Percentiles rank a stretch among this genome's conserved stretches.
Conservation (phyloP, 2,797 vertebrate species). For the Xenops minutus region DNA sequence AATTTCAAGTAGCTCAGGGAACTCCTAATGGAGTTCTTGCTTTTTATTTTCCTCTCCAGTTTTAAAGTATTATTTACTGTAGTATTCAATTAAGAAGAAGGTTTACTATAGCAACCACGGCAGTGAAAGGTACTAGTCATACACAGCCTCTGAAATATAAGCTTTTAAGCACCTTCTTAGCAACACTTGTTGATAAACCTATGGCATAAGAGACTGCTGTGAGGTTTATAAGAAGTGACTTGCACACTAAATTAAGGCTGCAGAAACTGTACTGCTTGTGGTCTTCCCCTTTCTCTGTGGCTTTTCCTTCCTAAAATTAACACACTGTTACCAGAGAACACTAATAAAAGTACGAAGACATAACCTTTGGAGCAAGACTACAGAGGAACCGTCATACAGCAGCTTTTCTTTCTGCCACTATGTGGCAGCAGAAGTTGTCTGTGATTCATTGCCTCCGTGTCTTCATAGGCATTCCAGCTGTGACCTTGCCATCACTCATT, state of each 20-base stretch:
- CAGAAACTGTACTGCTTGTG: background rate
- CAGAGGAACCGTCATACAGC: background rate
- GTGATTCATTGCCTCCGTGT: background rate
- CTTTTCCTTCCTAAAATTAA: background rate
- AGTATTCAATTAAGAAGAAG: slow-evolving; percentile 71
- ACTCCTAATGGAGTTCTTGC: slow-evolving; percentile 16
- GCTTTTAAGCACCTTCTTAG: slow-evolving; percentile 63
- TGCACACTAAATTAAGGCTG: slow-evolving; percentile 14
- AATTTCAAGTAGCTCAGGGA: slow-evolving; percentile 60
- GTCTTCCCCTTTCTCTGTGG: background rate
- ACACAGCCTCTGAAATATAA: slow-evolving; percentile 22
- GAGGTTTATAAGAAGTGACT: background rate
- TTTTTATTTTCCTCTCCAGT: slow-evolving; percentile 33
- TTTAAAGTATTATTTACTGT: slow-evolving; percentile 73
- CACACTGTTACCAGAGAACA: background rate
- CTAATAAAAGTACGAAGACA: background rate
- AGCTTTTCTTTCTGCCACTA: slow-evolving; percentile 33
- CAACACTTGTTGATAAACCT: slow-evolving; percentile 62
- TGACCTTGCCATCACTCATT: slow-evolving; percentile 48
- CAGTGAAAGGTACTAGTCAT: slow-evolving; percentile 57
- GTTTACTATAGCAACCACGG: slow-evolving; percentile 68
- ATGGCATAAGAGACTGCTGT: slow-evolving; percentile 7
- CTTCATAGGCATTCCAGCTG: slow-evolving; percentile 45
- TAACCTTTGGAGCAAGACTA: background rate
- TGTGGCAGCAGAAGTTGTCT: slow-evolving; percentile 48